Percentiles rank a stretch among this genome's conserved stretches.
Conservation (phyloP, 2,113 vertebrate genomes). For the Piprites chloris region DNA sequence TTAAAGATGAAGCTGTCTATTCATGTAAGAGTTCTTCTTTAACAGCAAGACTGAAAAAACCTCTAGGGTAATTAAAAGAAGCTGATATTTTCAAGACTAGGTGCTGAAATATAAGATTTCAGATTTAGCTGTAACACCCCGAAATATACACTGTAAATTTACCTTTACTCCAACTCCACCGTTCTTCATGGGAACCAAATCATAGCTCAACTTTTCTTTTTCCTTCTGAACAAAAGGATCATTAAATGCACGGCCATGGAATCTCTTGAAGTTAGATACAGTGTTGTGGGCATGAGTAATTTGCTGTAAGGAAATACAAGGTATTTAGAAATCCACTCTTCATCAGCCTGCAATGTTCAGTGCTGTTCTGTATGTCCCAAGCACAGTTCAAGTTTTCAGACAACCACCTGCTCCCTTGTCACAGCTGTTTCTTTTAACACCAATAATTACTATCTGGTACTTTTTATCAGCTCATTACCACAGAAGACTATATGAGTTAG, state of each 20-base stretch:
- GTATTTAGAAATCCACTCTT: not conserved
- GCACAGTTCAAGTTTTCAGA: not conserved
- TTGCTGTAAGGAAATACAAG: slow-evolving; percentile 67
- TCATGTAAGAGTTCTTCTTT: not conserved
- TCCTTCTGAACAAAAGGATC: slow-evolving; percentile 79
- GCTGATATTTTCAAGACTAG: not conserved
- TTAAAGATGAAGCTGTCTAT: not conserved
- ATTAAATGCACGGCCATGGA: slow-evolving; percentile 76
- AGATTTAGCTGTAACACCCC: not conserved
- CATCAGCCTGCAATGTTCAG: not conserved
- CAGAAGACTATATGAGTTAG: not conserved
- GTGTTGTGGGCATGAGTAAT: slow-evolving; percentile 83
- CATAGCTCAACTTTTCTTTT: slow-evolving; percentile 75
- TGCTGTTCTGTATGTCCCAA: not conserved
- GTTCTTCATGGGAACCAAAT: slow-evolving; percentile 78
- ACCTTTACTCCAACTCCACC: slow-evolving; percentile 82
- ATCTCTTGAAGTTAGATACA: slow-evolving; percentile 80
- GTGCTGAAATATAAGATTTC: not conserved
- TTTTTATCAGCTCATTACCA: not conserved
- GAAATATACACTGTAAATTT: not conserved
- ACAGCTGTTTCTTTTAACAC: not conserved
- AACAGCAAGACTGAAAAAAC: not conserved
- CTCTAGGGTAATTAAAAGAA: not conserved
- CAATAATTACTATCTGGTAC: not conserved
- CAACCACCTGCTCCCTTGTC: not conserved